Percentiles rank a stretch among this genome's conserved stretches.
phyloP scores from a whole-genome alignment of 2,113 vertebrate genomes.

The Pluvianellus socialis region DNA sequence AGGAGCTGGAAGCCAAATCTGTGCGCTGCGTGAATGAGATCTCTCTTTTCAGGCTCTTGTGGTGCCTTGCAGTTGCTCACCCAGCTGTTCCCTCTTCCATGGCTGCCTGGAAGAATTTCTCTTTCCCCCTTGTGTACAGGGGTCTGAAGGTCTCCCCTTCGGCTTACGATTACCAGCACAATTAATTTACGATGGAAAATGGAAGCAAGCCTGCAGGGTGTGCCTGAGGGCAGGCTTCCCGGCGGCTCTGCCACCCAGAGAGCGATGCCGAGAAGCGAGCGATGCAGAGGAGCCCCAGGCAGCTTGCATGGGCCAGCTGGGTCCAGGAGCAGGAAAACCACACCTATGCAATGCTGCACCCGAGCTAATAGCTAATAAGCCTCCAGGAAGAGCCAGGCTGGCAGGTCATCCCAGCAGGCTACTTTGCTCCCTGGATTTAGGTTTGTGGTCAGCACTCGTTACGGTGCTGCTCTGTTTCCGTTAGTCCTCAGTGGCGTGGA shows the following conservation, averaged over 20 bases:
- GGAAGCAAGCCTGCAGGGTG: background rate
- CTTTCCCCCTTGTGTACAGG: background rate
- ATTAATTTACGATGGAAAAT: background rate
- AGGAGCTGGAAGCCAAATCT: background rate
- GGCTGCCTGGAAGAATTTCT: conserved; percentile 5
- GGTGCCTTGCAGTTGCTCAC: background rate
- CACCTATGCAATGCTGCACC: background rate
- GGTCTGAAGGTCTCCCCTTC: background rate
- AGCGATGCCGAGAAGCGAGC: fast-evolving
- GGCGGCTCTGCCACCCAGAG: background rate
- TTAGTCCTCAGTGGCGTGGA: background rate
- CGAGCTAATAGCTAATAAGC: background rate
- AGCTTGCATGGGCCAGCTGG: background rate
- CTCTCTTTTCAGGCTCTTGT: background rate
- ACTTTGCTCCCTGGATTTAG: background rate
- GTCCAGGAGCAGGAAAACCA: background rate
- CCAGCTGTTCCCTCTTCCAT: background rate
- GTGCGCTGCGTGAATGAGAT: fast-evolving
- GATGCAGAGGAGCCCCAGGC: background rate
- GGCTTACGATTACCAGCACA: background rate
- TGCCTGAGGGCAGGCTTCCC: background rate
- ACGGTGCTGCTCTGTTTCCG: background rate
- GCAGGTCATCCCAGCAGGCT: background rate
- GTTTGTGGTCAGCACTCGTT: background rate
- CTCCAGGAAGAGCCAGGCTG: background rate